phyloP scores from a whole-genome alignment of 2,113 vertebrate genomes.

The Rhinolophus ferrumequinum region DNA sequence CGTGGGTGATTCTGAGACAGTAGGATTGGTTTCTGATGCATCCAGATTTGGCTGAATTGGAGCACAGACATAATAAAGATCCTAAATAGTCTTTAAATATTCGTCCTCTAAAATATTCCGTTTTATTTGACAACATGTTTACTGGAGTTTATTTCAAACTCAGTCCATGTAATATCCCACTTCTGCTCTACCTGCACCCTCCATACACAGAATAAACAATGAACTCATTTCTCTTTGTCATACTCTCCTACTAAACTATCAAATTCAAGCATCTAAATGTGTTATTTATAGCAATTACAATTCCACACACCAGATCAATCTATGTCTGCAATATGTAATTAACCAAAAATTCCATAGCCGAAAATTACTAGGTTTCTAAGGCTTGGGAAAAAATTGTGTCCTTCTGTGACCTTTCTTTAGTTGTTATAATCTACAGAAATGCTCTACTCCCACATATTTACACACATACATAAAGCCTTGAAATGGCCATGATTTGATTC shows the following conservation, averaged over 20 bases:
- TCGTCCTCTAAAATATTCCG: background rate
- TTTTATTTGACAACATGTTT: constrained; percentile 8
- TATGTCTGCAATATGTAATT: constrained; percentile 39
- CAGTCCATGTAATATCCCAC: background rate
- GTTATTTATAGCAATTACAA: constrained; percentile 26
- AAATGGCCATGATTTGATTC: constrained; percentile 48
- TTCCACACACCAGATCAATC: constrained; percentile 20
- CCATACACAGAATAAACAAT: background rate
- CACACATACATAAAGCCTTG: constrained; percentile 35
- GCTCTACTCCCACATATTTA: constrained; percentile 7
- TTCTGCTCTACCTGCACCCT: background rate
- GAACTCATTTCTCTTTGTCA: constrained; percentile 40
- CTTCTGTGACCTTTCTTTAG: constrained; percentile 64
- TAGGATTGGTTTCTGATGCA: constrained; percentile 59
- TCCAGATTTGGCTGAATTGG: constrained; percentile 48
- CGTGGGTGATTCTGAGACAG: background rate
- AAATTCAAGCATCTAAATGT: constrained; percentile 35
- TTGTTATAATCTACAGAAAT: background rate
- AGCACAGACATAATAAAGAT: background rate
- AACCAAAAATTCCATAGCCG: constrained; percentile 30
- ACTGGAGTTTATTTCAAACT: background rate
- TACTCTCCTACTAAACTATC: background rate
- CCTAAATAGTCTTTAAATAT: constrained; percentile 29
- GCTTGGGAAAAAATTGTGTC: constrained; percentile 6
- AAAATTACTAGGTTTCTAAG: constrained; percentile 42